Percentiles rank a stretch among this genome's conserved stretches.
These are phyloP conservation scores for Drosophila varians DNA, from an alignment of 1,140 invertebrate genomes.

Conservation along the genomic window DNA sequence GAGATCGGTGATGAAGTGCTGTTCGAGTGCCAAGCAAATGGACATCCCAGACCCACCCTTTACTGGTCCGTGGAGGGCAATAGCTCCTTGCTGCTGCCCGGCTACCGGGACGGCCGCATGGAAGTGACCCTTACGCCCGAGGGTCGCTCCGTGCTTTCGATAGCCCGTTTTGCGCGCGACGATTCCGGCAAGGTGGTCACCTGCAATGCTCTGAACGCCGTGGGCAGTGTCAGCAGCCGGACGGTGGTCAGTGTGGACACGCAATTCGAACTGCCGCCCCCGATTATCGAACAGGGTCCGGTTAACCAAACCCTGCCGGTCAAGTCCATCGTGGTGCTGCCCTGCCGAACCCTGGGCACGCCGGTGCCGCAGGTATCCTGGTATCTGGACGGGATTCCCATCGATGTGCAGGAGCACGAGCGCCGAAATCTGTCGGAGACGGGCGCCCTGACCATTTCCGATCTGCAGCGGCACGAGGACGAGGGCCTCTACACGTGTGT, in stretches of 20 bases:
- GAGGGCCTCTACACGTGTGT: conserved; percentile 93
- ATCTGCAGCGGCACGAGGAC: conserved; percentile 89
- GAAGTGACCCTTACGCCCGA: conserved; percentile 86
- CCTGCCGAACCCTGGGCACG: conserved; percentile 90
- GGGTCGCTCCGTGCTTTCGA: conserved; percentile 86
- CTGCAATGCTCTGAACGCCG: conserved; percentile 92
- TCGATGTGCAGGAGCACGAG: conserved; percentile 85
- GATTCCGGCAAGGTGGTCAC: conserved; percentile 88
- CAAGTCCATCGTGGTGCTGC: conserved; percentile 90
- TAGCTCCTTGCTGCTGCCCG: conserved; percentile 88
- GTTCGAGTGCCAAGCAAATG: conserved; percentile 88
- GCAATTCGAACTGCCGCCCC: conserved; percentile 91
- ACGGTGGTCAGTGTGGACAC: conserved; percentile 91
- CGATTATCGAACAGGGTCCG: conserved; percentile 93
- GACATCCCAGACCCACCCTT: conserved; percentile 88
- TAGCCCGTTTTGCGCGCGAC: conserved; percentile 87
- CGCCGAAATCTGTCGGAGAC: conserved; percentile 88
- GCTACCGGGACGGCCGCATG: conserved; percentile 86
- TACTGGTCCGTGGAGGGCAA: conserved; percentile 92
- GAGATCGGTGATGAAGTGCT: conserved; percentile 87
- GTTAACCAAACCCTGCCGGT: conserved; percentile 94
- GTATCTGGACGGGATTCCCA: conserved; percentile 91
- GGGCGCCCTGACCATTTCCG: conserved; percentile 90
- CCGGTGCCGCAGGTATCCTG: conserved; percentile 91
- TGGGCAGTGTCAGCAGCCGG: conserved; percentile 90